Evolutionary conservation across 1,140 invertebrate genomes (phyloP), one percentile per base, ranked within the genome.

Genomic region (Microplitis demolitor): DNA sequence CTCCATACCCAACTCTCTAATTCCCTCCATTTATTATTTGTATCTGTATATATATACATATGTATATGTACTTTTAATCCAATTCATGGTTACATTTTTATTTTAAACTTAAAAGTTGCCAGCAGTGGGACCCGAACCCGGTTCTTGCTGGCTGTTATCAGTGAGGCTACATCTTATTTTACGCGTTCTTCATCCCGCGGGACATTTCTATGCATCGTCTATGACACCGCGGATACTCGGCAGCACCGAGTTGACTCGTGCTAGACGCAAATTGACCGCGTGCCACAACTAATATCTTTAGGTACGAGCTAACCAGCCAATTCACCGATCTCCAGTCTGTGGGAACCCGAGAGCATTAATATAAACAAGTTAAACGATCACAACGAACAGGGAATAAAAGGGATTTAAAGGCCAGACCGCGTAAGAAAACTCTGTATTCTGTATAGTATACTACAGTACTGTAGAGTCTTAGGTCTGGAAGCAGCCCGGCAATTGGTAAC

Each of bases 111-210:
- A 24, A 24, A 24, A 24, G 24, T 24, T 24, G 24, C 24, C 24
- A 24, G 24, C 24, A 24, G 24, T 24, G 24, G 24, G 24, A 24
- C 56, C 14, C 16, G 62, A 50, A 39, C 35, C 35, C 54, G 62
- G 50, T n/a, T 56, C 11, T 35, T 66, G 70, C 66, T 72, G 62
- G 58, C 61, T 45, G 83, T 87, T 87, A 87, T 87, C 85, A 87
- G 83, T 81, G 81, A 83, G 79, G 84, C 81, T 85, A 86, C 85
- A 87, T 87, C 85, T 87, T 87, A 86, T 86, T 87, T 87, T 85
- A 85, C 85, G 81, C 82, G 80, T 76, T 80, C 83, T 83, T 86
- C 83, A 80, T 75, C 71, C 74, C 76, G 72, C 73, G 78, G 78
- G 85, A 87, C 85, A 85, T 85, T 87, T 87, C 85, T 87, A 87